A percentile compares a stretch with the other conserved stretches of the same genome.
Evolutionary conservation across 1,140 invertebrate species (phyloP).

Genomic region (Diplogasteroides magnus): DNA sequence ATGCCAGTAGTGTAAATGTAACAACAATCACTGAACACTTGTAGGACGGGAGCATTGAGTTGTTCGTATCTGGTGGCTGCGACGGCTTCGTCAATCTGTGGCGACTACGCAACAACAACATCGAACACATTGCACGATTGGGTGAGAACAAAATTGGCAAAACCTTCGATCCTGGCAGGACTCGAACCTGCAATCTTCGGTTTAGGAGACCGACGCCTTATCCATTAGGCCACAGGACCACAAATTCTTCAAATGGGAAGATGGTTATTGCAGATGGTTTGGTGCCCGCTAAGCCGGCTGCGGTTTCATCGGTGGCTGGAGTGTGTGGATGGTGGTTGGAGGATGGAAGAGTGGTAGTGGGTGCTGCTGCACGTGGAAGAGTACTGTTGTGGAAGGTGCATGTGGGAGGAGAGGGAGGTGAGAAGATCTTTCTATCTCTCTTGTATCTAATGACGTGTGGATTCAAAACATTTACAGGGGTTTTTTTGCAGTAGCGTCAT

Average conservation of each 20-base stretch:
- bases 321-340: background rate
- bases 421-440: too few relatives aligned
- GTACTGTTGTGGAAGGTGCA: background rate
- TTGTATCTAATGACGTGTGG: too few relatives aligned
- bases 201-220: constrained; percentile 60
- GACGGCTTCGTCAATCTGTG: constrained; percentile 9
- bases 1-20: too few relatives aligned
- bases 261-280: too few relatives aligned
- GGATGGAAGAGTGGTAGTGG: background rate
- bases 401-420: too few relatives aligned
- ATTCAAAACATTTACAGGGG: too few relatives aligned
- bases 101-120: constrained; percentile 8
- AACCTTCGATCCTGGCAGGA: constrained; percentile 34
- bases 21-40: too few relatives aligned
- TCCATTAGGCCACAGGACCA: constrained; percentile 58
- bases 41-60: too few relatives aligned
- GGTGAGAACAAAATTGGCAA: background rate
- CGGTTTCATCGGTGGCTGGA: background rate
- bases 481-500: too few relatives aligned
- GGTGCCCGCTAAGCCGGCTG: background rate
- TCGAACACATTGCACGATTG: constrained; percentile 6
- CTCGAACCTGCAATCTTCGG: constrained; percentile 59
- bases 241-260: too few relatives aligned
- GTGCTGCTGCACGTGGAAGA: background rate
- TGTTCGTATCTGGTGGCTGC: constrained; percentile 20